Percentiles rank a stretch among this genome's conserved stretches.
phyloP scores from a whole-genome alignment of 2,888 invertebrate species.

The Liopterus haemorrhoidalis region DNA sequence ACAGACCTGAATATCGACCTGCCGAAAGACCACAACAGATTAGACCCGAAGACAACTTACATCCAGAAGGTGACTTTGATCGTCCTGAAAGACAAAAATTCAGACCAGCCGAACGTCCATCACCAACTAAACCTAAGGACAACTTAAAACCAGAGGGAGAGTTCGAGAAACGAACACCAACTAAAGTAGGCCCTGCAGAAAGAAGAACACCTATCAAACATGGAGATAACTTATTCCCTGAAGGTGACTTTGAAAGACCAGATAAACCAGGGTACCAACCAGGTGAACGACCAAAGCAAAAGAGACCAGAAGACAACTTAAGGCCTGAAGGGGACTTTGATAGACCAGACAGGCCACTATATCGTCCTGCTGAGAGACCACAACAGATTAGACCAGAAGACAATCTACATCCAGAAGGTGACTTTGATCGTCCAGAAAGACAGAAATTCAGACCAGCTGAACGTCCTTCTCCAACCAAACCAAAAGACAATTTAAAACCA shows the following conservation, averaged over 20 bases:
- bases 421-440: slow-evolving; percentile 47
- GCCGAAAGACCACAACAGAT: slow-evolving; percentile 45
- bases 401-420: slow-evolving; percentile 53
- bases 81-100: slow-evolving; percentile 35
- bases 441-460: slow-evolving; percentile 46
- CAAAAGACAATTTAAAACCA: slow-evolving; percentile 39
- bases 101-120: slow-evolving; percentile 39
- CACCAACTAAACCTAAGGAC: slow-evolving; percentile 38
- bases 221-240: slow-evolving; percentile 51
- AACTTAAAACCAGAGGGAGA: slow-evolving; percentile 48
- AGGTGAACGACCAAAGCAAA: slow-evolving; percentile 50
- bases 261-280: slow-evolving; percentile 43
- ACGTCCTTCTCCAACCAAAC: slow-evolving; percentile 44
- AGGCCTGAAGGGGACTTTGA: slow-evolving; percentile 52
- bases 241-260: slow-evolving; percentile 52
- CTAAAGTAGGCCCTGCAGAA: slow-evolving; percentile 43
- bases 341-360: slow-evolving; percentile 39
- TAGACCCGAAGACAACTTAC: slow-evolving; percentile 55
- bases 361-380: slow-evolving; percentile 46
- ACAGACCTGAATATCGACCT: slow-evolving; percentile 39
- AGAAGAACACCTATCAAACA: slow-evolving; percentile 41
- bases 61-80: slow-evolving; percentile 51
- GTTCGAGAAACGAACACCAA: slow-evolving; percentile 49
- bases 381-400: slow-evolving; percentile 46
- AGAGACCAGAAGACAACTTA: slow-evolving; percentile 51